These are phyloP conservation scores for Taeniopygia guttata DNA, from an alignment of 2,797 vertebrate genomes.

Conservation along the genomic window DNA sequence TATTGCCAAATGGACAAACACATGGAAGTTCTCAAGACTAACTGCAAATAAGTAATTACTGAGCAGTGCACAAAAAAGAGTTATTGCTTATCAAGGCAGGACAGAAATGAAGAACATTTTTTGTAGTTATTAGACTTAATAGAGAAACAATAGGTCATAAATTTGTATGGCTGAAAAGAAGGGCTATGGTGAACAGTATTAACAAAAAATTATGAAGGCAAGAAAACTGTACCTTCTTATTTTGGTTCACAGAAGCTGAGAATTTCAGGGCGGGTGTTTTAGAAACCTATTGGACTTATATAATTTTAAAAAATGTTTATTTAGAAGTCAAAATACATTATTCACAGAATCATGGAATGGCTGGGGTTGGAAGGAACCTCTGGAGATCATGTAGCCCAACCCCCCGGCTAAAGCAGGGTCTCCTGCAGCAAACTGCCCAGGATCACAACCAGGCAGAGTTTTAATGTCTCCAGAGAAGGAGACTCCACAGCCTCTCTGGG, in stretches of 20 bases:
- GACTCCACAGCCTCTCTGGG: background rate
- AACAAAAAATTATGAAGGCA: background rate
- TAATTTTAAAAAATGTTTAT: background rate
- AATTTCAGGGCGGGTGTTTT: background rate
- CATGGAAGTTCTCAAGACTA: background rate
- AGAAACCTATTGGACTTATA: background rate
- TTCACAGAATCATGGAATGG: background rate
- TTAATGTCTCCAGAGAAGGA: background rate
- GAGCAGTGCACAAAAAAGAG: background rate
- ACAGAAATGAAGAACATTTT: background rate
- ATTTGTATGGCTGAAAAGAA: background rate
- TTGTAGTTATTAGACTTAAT: background rate
- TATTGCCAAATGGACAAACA: background rate
- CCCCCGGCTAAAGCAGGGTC: background rate
- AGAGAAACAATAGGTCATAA: background rate
- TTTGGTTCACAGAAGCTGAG: background rate
- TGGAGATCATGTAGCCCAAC: background rate
- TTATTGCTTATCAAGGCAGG: background rate
- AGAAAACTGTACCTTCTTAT: background rate
- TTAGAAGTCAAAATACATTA: background rate
- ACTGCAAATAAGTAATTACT: background rate
- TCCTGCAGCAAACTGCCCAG: background rate
- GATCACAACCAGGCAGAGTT: background rate
- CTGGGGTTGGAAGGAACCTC: background rate
- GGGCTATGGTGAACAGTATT: background rate